Conservation (phyloP, 2,888 invertebrate genomes). For the Biston stratarius region DNA sequence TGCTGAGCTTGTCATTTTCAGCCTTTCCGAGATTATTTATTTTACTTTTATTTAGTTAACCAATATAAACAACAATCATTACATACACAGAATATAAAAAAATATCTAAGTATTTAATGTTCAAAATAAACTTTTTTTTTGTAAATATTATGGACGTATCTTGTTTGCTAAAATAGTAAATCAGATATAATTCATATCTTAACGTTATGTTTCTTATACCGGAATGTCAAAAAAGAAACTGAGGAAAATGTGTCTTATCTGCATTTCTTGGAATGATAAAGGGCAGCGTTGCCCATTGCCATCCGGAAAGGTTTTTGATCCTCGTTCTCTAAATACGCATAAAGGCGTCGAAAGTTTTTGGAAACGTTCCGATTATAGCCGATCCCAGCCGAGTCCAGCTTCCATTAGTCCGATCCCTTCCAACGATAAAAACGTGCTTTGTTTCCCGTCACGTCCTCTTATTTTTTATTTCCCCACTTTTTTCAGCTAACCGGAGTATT, state of each 20-base stretch:
- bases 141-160: too few relatives aligned
- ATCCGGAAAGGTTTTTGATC: conserved; percentile 41
- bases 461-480: conserved; percentile 72
- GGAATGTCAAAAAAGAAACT: too few relatives aligned
- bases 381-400: conserved; percentile 61
- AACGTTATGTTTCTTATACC: too few relatives aligned
- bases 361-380: conserved; percentile 56
- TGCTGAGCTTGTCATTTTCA: too few relatives aligned
- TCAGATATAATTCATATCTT: too few relatives aligned
- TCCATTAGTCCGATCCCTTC: conserved; percentile 76
- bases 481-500: conserved; percentile 69
- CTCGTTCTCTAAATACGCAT: conserved; percentile 40
- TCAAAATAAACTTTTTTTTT: too few relatives aligned
- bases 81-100: too few relatives aligned
- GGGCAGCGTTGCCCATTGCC: conserved; percentile 18
- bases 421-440: conserved; percentile 79
- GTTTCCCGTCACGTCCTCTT: conserved; percentile 78
- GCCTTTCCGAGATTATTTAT: too few relatives aligned
- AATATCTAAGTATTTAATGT: too few relatives aligned
- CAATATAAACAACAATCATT: too few relatives aligned
- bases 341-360: conserved; percentile 47
- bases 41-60: too few relatives aligned
- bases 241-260: conserved; percentile 31
- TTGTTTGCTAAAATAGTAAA: too few relatives aligned
- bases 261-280: conserved; percentile 33